Conservation (phyloP, 2,113 vertebrate genomes). For the Salminus brasiliensis region DNA sequence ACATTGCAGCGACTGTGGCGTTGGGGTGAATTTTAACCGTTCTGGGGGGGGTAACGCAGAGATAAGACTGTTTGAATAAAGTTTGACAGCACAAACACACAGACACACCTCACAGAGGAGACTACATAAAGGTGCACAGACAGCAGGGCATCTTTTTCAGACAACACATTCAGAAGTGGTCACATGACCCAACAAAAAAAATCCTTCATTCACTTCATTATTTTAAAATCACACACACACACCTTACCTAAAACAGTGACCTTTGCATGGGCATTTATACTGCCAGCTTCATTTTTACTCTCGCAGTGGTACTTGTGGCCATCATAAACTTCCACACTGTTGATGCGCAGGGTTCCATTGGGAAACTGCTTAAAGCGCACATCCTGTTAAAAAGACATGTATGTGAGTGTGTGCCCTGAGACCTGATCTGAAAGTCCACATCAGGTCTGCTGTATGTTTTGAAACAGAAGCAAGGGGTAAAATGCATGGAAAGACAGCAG, state of each 20-base stretch:
- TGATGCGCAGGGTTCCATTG: slow-evolving; percentile 85
- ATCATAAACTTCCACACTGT: slow-evolving; percentile 86
- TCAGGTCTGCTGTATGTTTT: too few species aligned
- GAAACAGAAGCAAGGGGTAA: too few species aligned
- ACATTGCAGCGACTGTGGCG: slow-evolving; percentile 82
- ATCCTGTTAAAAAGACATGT: slow-evolving; percentile 69
- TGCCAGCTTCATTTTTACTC: slow-evolving; percentile 80
- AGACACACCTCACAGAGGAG: neutral
- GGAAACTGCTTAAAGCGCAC: slow-evolving; percentile 78
- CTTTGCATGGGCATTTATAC: slow-evolving; percentile 74
- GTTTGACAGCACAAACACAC: neutral
- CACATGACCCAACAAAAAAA: too few species aligned
- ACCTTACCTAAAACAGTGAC: slow-evolving; percentile 82
- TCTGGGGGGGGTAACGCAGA: slow-evolving; percentile 68
- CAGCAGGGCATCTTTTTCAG: neutral
- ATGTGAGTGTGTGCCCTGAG: neutral
- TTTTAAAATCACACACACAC: neutral
- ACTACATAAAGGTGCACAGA: neutral
- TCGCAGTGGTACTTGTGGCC: slow-evolving; percentile 81
- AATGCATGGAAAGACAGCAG: too few species aligned
- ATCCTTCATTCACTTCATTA: too few species aligned
- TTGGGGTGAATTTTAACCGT: slow-evolving; percentile 86
- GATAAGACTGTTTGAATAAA: neutral
- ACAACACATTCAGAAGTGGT: too few species aligned
- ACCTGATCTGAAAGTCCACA: too few species aligned